Evolutionary conservation across 2,888 invertebrate species (phyloP), one percentile per base, ranked within the genome.

Genomic region (Agrotis ipsilon): DNA sequence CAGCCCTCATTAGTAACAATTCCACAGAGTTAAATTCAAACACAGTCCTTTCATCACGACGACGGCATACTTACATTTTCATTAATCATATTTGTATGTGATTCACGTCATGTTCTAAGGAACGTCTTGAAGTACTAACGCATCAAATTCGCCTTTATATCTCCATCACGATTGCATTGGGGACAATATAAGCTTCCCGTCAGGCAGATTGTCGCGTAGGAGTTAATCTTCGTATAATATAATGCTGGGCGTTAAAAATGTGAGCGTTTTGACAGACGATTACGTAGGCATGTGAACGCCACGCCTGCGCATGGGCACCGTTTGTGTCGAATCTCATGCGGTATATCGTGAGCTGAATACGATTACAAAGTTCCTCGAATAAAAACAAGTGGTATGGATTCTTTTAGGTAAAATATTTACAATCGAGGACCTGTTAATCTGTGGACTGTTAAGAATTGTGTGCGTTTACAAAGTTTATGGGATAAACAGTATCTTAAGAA

Each of bases 121-220:
- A 76, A 63, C 76, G 51, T 73, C 71, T 69, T 58, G 60, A 64
- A 69, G 70, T 61, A 71, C 61, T 64, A 66, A 73, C 72, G 74
- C 54, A 68, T 70, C 61, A 72, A 45, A 82, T 74, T 75, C 63
- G 75, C 81, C 72, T 81, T 81, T 78, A 83, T 77, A 72, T 72
- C 67, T 74, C 68, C 80, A 84, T 80, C 69, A 79, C 73, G 76
- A 78, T 73, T 76, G 74, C 80, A 86, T 88, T 87, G 75, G 80
- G 85, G 85, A 89, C 88, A 89, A 90, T 90, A 86, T 87, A 88
- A 84, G 88, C 89, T 92, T 92, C 91, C 92, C 88, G 91, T 88
- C 89, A 82, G 43, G 63, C 58, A 80, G 87, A 91, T 88, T 90
- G 88, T 74, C 85, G 90, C 87, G 94, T 94, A 89, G 94, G 94